Evolutionary conservation across 2,797 vertebrate genomes (phyloP).

Genomic region (Ceryle rudis): DNA sequence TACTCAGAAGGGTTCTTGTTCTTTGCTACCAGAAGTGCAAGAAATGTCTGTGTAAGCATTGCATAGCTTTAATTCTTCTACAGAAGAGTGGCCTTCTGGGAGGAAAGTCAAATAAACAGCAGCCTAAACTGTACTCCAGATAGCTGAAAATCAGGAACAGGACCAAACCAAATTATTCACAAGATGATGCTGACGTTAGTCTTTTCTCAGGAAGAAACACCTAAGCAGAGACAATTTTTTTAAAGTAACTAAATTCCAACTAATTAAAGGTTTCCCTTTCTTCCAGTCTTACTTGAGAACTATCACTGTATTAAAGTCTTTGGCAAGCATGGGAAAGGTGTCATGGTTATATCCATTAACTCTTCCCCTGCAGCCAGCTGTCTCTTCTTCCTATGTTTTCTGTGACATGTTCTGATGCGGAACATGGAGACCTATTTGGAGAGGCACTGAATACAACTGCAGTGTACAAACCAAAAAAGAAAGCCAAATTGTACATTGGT

Average conservation of each 20-base stretch:
- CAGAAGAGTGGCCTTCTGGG: constrained; percentile 34
- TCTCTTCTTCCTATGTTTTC: not conserved
- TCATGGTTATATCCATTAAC: not conserved
- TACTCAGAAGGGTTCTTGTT: constrained; percentile 19
- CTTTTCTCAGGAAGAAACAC: constrained; percentile 9
- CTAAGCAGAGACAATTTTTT: not conserved
- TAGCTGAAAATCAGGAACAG: not conserved
- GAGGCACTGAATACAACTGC: not conserved
- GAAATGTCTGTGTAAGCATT: constrained; percentile 60
- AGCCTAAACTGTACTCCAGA: constrained; percentile 13
- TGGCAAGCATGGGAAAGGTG: not conserved
- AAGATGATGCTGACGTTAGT: constrained; percentile 36
- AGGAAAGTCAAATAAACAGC: constrained; percentile 61
- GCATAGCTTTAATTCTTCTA: constrained; percentile 31
- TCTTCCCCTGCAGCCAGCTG: not conserved
- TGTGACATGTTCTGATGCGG: not conserved
- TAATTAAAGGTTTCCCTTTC: constrained; percentile 45
- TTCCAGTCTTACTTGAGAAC: not conserved
- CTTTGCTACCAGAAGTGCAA: constrained; percentile 6
- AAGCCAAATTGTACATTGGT: not conserved
- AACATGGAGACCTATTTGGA: not conserved
- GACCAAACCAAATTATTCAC: not conserved
- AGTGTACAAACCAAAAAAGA: not conserved
- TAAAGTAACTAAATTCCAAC: not conserved
- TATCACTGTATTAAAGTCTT: not conserved